Conservation (phyloP, 1,140 invertebrate species). For the Bombus haemorrhoidalis region DNA sequence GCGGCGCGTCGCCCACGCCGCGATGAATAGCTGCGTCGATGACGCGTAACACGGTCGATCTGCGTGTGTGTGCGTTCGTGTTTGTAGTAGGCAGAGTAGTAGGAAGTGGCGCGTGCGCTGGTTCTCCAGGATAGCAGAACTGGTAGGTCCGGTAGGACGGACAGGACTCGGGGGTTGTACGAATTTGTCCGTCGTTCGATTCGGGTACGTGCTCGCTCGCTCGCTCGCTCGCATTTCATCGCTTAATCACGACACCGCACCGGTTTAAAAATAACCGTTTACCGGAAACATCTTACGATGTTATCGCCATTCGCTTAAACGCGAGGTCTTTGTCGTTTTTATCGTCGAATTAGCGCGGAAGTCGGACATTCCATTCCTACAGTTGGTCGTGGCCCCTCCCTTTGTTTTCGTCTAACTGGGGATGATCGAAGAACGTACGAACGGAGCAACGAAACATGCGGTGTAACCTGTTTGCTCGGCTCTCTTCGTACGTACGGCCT, state of each 20-base stretch:
- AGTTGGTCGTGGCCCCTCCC: background rate
- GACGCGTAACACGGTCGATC: conserved; percentile 1
- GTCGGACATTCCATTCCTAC: too few species aligned
- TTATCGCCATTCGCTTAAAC: too few species aligned
- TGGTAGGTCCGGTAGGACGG: conserved; percentile 17
- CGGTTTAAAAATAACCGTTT: background rate
- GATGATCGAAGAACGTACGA: background rate
- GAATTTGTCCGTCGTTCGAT: conserved; percentile 42
- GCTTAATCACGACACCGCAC: background rate
- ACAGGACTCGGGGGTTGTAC: conserved; percentile 59
- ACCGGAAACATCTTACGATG: background rate
- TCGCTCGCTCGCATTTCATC: too few species aligned
- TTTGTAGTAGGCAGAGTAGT: background rate
- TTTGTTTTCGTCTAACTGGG: too few species aligned
- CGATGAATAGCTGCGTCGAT: conserved; percentile 14
- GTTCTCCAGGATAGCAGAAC: conserved; percentile 39
- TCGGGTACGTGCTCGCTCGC: background rate
- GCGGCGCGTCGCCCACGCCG: background rate
- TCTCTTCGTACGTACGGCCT: background rate
- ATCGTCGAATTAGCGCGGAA: background rate
- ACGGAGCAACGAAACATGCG: background rate
- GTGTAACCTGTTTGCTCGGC: background rate
- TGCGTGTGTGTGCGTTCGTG: too few species aligned
- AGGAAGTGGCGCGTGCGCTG: conserved; percentile 52
- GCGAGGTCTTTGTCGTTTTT: too few species aligned